Evolutionary conservation across 2,888 invertebrate species (phyloP), one percentile per base, ranked within the genome.

Genomic region (Ormyrus thymus): DNA sequence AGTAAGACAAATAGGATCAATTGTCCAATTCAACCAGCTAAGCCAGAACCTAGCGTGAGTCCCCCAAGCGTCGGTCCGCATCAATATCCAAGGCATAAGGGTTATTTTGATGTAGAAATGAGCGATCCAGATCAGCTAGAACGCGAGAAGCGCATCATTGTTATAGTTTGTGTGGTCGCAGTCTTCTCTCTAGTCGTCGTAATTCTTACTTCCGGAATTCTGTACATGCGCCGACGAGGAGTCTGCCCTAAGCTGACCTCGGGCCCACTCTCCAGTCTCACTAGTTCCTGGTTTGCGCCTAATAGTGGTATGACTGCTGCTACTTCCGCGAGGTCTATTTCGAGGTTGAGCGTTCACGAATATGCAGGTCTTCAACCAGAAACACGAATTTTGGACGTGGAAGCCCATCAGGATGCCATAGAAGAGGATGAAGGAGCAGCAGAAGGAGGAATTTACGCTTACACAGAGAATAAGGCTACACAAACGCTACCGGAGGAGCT

Each of bases 401-500:
- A 92, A 81, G 82, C 83, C 6, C 86, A 85, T 6, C 81, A 81
- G 7, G 84, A 81, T 56, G 83, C 74, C 71, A 83, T 11, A 11
- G 84, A 82, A 76, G 84, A 80, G 5, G 83, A 84, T 10, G 85
- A 85, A 15, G 92, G 83, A 83, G 91, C 82, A 84, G 88, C 86
- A 0, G 82, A 82, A 53, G 82, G 90, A 7, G 90, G 90, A 29
- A 74, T 85, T 81, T 85, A 90, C 64, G 84, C 88, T 1, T 87
- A 88, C 56, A 86, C 91, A 51, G 93, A 92, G 83, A 93, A 94
- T 85, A 94, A 94, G 88, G 92, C 92, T 48, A 94, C 94, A 0
- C 94, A 94, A 87, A 95, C 95, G 0, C 90, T 95, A 69, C 95
- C 95, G 0, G 95, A 95, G 86, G 95, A 95, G 87, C 87, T 95